These are phyloP conservation scores for Drosophila novamexicana DNA, from an alignment of 1,140 invertebrate genomes.

Conservation along the genomic window DNA sequence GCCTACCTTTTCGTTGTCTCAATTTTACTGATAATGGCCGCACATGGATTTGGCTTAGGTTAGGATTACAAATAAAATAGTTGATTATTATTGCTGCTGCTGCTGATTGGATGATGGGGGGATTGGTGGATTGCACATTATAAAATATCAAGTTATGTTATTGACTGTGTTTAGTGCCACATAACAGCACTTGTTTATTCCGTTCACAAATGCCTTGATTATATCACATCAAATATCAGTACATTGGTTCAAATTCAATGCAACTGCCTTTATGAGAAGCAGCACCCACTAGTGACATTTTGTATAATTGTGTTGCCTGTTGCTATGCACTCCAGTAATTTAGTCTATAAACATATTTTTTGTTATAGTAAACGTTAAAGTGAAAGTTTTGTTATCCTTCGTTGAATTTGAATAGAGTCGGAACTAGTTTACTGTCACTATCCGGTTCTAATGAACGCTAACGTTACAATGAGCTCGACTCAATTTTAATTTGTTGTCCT, in stretches of 20 bases:
- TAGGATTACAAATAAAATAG: constrained; percentile 15
- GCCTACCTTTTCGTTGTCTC: background rate
- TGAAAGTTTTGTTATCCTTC: no score
- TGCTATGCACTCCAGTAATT: no score
- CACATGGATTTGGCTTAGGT: constrained; percentile 15
- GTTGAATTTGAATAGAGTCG: no score
- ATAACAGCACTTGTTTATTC: constrained; percentile 23
- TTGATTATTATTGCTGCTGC: background rate
- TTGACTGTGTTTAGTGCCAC: constrained; percentile 14
- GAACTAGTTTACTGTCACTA: no score
- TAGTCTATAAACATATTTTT: no score
- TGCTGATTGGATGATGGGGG: background rate
- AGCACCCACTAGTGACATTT: no score
- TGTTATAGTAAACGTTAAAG: no score
- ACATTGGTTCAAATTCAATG: background rate
- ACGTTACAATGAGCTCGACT: no score
- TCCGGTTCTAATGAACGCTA: no score
- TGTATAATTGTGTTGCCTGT: no score
- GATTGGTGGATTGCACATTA: background rate
- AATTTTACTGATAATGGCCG: constrained; percentile 6
- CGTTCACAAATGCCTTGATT: background rate
- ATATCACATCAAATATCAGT: background rate
- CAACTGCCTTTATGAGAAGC: background rate
- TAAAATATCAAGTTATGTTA: constrained; percentile 23
- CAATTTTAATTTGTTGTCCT: background rate